A percentile compares a stretch with the other conserved stretches of the same genome.
phyloP scores from a whole-genome alignment of 2,888 invertebrate species.

The Caenorhabditis afra region DNA sequence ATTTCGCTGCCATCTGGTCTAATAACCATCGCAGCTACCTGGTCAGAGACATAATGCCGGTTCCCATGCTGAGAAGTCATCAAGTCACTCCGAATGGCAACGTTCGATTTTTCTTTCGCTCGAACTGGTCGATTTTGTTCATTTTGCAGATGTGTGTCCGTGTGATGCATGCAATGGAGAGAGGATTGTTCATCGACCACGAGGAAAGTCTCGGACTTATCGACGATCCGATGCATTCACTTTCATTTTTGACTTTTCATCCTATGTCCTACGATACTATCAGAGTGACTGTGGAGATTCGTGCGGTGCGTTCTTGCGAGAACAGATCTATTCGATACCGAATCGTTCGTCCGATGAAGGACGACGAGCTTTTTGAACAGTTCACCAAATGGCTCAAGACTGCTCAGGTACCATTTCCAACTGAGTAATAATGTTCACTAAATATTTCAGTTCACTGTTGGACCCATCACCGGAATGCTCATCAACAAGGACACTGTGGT shows the following conservation, averaged over 20 bases:
- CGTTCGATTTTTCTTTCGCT: conserved; percentile 6
- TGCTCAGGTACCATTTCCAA: neutral
- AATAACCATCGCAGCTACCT: conserved; percentile 32
- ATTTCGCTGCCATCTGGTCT: conserved; percentile 44
- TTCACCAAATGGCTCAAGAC: conserved; percentile 9
- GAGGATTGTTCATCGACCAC: conserved; percentile 38
- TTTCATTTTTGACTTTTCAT: conserved; percentile 30
- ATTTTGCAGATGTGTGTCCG: conserved; percentile 28
- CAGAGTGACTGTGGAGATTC: conserved; percentile 32
- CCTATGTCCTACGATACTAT: conserved; percentile 9
- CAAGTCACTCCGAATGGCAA: conserved; percentile 19
- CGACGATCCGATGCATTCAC: conserved; percentile 43
- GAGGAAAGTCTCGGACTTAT: conserved; percentile 41
- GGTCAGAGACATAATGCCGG: conserved; percentile 22
- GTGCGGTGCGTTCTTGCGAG: conserved; percentile 29
- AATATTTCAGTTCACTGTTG: conserved; percentile 17
- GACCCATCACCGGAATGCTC: conserved; percentile 29
- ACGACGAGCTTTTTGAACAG: neutral
- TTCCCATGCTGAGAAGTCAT: conserved; percentile 23
- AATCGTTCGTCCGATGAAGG: conserved; percentile 14
- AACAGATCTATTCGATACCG: conserved; percentile 49
- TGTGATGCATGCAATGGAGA: neutral
- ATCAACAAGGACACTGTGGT: conserved; percentile 45
- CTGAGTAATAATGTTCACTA: too few relatives aligned
- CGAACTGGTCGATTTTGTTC: neutral